phyloP scores from a whole-genome alignment of 2,113 vertebrate genomes.

The Dendrocopos noguchii region DNA sequence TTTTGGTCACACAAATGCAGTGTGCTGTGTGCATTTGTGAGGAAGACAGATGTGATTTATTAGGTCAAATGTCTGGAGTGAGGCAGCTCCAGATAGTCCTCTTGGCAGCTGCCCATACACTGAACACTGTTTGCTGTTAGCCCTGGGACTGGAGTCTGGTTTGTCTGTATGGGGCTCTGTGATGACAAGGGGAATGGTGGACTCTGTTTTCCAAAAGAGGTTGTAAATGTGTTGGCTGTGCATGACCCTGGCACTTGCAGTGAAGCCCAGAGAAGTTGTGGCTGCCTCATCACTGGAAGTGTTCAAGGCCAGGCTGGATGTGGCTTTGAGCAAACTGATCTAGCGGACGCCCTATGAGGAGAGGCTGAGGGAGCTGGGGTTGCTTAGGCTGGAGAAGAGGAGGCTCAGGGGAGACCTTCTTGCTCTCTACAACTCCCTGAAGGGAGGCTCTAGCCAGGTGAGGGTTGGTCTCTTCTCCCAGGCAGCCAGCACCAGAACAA shows the following conservation, averaged over 20 bases:
- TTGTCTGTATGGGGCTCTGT: background rate
- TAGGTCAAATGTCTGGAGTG: background rate
- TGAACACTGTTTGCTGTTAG: background rate
- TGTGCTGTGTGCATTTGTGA: background rate
- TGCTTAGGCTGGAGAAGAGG: too few relatives aligned
- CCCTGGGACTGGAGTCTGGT: background rate
- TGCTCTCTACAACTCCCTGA: too few relatives aligned
- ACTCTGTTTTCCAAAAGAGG: background rate
- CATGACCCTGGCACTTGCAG: background rate
- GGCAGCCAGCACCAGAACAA: too few relatives aligned
- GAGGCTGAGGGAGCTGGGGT: too few relatives aligned
- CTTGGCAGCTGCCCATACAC: background rate
- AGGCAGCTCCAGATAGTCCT: background rate
- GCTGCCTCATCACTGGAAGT: too few relatives aligned
- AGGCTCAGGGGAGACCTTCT: too few relatives aligned
- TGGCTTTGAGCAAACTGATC: too few relatives aligned
- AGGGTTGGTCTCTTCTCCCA: too few relatives aligned
- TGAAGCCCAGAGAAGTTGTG: too few relatives aligned
- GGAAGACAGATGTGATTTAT: constrained; percentile 37
- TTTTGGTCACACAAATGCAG: background rate
- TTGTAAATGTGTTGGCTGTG: background rate
- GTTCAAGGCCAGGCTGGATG: too few relatives aligned
- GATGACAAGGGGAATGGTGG: background rate
- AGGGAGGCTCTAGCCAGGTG: too few relatives aligned
- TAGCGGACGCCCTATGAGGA: too few relatives aligned